A percentile compares a stretch with the other conserved stretches of the same genome.
phyloP scores from a whole-genome alignment of 2,113 vertebrate genomes.

The Grus americana region DNA sequence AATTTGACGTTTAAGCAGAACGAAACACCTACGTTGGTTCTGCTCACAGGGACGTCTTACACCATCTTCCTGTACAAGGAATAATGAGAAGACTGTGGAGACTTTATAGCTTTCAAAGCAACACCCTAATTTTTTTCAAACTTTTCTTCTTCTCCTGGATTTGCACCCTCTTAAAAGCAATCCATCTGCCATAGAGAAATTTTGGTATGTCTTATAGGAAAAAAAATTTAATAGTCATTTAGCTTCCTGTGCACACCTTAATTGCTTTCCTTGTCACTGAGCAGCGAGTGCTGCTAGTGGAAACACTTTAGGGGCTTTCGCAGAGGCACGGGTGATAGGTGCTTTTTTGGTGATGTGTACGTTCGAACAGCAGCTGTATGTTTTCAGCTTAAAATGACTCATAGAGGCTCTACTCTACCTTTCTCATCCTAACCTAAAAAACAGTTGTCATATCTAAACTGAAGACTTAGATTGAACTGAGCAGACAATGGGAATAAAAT shows the following conservation, averaged over 20 bases:
- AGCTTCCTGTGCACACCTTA: neutral
- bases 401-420: neutral
- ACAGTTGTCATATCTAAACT: neutral
- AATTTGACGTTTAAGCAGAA: neutral
- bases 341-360: neutral
- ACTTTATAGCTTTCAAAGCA: neutral
- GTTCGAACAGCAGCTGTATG: neutral
- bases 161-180: neutral
- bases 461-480: neutral
- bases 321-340: neutral
- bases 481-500: neutral
- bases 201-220: neutral
- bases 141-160: neutral
- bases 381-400: slow-evolving; percentile 41
- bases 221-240: neutral
- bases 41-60: neutral
- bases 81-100: neutral
- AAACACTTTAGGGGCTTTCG: slow-evolving; percentile 25
- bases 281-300: neutral
- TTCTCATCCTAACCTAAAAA: neutral
- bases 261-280: neutral
- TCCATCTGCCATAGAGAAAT: neutral
- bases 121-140: neutral
- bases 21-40: neutral
- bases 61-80: rapidly evolving